A percentile compares a stretch with the other conserved stretches of the same genome.
These are phyloP conservation scores for Tragelaphus imberbis DNA, from an alignment of 2,113 vertebrate species.

Conservation along the genomic window DNA sequence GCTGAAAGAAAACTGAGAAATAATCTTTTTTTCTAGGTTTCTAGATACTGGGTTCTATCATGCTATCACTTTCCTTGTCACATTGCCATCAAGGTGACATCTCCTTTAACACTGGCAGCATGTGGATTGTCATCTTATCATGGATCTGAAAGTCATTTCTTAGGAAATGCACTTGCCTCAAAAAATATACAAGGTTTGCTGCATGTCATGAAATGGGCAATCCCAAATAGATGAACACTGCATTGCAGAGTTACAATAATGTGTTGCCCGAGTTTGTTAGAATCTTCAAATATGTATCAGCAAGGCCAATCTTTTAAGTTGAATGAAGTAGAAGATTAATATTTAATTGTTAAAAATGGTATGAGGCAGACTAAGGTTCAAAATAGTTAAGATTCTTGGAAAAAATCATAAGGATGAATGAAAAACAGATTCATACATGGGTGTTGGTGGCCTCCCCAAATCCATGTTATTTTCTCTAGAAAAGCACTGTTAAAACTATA, in stretches of 20 bases:
- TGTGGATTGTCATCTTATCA: neutral
- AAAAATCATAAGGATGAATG: neutral
- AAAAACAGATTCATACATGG: neutral
- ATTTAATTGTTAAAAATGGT: neutral
- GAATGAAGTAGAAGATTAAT: neutral
- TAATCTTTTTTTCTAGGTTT: neutral
- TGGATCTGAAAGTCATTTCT: neutral
- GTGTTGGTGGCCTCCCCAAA: neutral
- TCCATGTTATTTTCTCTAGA: neutral
- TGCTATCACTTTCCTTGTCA: neutral
- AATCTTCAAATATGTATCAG: neutral
- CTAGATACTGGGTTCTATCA: neutral
- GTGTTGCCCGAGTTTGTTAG: neutral
- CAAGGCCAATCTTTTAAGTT: neutral
- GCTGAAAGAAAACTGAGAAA: constrained; percentile 27
- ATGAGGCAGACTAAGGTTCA: neutral
- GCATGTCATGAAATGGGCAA: neutral
- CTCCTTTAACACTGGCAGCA: neutral
- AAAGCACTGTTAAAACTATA: neutral
- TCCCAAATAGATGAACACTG: neutral
- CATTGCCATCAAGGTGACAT: neutral
- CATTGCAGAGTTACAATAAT: neutral
- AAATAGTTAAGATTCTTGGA: neutral
- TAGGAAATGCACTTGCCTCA: neutral
- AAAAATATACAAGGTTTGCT: neutral